These are phyloP conservation scores for Thripadectes ignobilis DNA, from an alignment of 2,797 vertebrate genomes.

Conservation along the genomic window DNA sequence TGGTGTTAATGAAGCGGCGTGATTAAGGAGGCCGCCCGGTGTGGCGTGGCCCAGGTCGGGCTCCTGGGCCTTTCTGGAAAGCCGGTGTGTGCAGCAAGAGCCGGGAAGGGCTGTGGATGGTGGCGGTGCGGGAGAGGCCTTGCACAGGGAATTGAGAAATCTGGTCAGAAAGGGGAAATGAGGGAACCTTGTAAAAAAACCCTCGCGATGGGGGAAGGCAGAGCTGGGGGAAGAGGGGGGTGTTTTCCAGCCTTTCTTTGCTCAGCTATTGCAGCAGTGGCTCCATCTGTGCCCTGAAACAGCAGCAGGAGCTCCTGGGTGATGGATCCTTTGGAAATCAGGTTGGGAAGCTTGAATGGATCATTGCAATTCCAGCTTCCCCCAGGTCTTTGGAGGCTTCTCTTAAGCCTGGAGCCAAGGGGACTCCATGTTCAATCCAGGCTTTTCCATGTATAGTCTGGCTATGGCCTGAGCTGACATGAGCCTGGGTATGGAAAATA, in stretches of 20 bases:
- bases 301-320: accelerated
- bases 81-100: neutral
- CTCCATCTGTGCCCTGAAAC: accelerated
- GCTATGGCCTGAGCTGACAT: neutral
- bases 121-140: accelerated
- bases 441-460: accelerated
- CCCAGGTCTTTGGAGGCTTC: accelerated
- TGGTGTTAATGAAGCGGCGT: neutral
- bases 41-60: neutral
- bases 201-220: accelerated
- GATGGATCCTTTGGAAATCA: accelerated
- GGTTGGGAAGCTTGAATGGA: accelerated
- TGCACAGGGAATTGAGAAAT: neutral
- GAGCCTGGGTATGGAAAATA: accelerated
- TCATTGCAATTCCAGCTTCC: accelerated
- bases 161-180: neutral
- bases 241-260: neutral
- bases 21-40: neutral
- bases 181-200: accelerated
- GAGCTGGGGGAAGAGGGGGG: accelerated
- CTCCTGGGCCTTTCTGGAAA: accelerated
- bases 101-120: accelerated
- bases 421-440: accelerated
- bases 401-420: accelerated
- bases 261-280: accelerated